A percentile compares a stretch with the other conserved stretches of the same genome.
These are phyloP conservation scores for Acleris literana DNA, from an alignment of 2,888 invertebrate genomes.

Conservation along the genomic window DNA sequence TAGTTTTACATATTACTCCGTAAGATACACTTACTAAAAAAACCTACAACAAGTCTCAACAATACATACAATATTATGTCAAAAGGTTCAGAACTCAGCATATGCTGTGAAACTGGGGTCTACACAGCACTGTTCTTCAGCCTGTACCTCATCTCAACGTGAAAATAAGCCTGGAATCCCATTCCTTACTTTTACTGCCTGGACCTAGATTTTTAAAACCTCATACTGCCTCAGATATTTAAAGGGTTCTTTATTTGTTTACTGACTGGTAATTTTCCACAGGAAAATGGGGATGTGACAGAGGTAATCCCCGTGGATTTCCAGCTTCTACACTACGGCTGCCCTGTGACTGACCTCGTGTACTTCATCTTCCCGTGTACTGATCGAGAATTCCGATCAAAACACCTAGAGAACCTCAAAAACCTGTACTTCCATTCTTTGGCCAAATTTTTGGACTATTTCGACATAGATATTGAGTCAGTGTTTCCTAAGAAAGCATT, in stretches of 20 bases:
- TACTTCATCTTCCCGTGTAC: constrained; percentile 48
- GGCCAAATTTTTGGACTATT: constrained; percentile 46
- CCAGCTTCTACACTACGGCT: constrained; percentile 47
- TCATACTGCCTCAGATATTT: background rate
- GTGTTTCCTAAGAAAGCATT: constrained; percentile 50
- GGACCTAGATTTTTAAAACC: too few species aligned
- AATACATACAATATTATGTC: too few species aligned
- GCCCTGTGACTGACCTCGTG: constrained; percentile 47
- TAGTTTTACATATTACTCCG: too few species aligned
- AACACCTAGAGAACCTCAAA: constrained; percentile 50
- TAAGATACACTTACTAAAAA: too few species aligned
- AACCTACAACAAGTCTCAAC: too few species aligned
- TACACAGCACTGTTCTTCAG: too few species aligned
- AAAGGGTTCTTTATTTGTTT: background rate
- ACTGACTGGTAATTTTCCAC: constrained; percentile 26
- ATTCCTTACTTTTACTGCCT: too few species aligned
- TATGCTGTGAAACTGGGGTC: too few species aligned
- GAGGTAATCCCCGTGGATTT: constrained; percentile 51
- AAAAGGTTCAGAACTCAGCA: too few species aligned
- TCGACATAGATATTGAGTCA: constrained; percentile 46
- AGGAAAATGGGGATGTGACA: constrained; percentile 44
- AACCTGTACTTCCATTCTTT: constrained; percentile 51
- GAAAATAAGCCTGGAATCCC: too few species aligned
- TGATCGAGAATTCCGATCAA: constrained; percentile 48
- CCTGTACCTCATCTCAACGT: too few species aligned